These are phyloP conservation scores for Erannis defoliaria DNA, from an alignment of 2,888 invertebrate genomes.

Conservation along the genomic window DNA sequence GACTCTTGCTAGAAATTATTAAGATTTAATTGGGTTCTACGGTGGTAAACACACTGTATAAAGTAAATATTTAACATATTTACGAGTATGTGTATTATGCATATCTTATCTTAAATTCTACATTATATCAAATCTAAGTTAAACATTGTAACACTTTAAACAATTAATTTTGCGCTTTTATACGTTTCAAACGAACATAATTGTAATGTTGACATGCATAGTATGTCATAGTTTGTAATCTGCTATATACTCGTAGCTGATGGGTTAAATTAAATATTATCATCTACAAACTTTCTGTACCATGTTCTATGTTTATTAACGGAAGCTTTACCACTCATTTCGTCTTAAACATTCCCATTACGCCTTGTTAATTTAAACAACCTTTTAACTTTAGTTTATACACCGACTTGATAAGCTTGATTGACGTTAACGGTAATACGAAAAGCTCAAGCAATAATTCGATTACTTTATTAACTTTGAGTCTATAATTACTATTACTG, in stretches of 20 bases:
- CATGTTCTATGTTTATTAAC: conserved; percentile 1
- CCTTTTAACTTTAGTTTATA: conserved; percentile 21
- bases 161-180: neutral
- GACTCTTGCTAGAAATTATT: conserved; percentile 22
- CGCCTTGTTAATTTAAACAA: conserved; percentile 21
- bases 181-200: too few relatives aligned
- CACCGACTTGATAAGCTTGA: conserved; percentile 9
- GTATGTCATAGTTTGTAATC: neutral
- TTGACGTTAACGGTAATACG: conserved; percentile 28
- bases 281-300: too few relatives aligned
- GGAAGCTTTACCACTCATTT: conserved; percentile 1
- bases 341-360: conserved; percentile 7
- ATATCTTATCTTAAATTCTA: neutral
- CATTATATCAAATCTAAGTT: too few relatives aligned
- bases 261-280: neutral
- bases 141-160: neutral
- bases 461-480: conserved; percentile 27
- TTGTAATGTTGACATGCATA: too few relatives aligned
- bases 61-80: neutral
- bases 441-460: conserved; percentile 18
- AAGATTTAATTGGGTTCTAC: conserved; percentile 22
- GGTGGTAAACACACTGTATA: neutral
- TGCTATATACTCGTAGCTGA: neutral
- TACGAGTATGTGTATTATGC: neutral
- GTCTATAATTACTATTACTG: conserved; percentile 24